phyloP scores from a whole-genome alignment of 1,140 invertebrate genomes.

The Triops cancriformis region DNA sequence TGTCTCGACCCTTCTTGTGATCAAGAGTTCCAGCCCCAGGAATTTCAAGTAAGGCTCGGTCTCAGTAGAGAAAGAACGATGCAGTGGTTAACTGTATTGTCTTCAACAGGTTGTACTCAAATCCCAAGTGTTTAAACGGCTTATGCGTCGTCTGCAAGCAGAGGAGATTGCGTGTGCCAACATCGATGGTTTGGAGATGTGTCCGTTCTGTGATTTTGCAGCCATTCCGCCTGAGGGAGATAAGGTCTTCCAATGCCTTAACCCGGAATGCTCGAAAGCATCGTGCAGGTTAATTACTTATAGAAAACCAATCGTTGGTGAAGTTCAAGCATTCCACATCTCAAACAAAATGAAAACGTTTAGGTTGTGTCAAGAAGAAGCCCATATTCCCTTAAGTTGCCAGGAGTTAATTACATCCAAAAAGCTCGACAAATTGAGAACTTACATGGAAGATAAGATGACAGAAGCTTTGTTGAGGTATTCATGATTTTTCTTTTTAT shows the following conservation, averaged over 20 bases:
- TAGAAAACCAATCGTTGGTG: background rate
- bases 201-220: constrained; percentile 55
- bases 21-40: background rate
- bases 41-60: background rate
- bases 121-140: constrained; percentile 46
- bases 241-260: constrained; percentile 54
- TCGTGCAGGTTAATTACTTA: constrained; percentile 45
- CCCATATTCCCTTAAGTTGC: constrained; percentile 55
- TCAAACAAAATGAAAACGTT: background rate
- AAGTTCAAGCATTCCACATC: no score
- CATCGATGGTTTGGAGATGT: constrained; percentile 51
- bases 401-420: constrained; percentile 51
- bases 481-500: constrained; percentile 4
- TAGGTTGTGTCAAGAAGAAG: constrained; percentile 51
- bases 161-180: constrained; percentile 51
- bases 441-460: constrained; percentile 55
- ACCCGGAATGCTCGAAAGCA: constrained; percentile 55
- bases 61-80: no score
- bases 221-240: constrained; percentile 49
- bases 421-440: constrained; percentile 44
- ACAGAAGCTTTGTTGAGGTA: constrained; percentile 52
- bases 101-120: constrained; percentile 41
- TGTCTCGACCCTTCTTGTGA: background rate
- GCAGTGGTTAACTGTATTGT: background rate
- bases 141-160: constrained; percentile 46